These are phyloP conservation scores for Lithophane ornitopus DNA, from an alignment of 2,888 invertebrate genomes.

Conservation along the genomic window DNA sequence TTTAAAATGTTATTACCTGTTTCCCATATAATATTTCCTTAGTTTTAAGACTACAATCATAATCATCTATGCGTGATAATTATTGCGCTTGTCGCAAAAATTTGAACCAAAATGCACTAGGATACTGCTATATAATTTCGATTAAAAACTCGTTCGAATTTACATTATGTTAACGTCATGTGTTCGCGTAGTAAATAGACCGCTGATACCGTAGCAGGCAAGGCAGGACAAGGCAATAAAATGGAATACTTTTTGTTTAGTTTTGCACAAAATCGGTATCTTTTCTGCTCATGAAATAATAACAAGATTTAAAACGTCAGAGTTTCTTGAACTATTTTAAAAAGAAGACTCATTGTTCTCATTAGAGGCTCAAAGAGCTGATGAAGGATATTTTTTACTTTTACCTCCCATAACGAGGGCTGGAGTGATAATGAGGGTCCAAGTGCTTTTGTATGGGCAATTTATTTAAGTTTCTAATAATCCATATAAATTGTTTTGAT, in stretches of 20 bases:
- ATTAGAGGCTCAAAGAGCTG: constrained; percentile 52
- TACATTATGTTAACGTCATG: neutral
- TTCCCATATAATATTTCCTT: neutral
- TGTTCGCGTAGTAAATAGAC: no score
- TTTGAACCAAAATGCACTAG: no score
- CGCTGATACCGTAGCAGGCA: no score
- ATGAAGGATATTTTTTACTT: constrained; percentile 50
- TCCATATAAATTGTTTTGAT: constrained; percentile 32
- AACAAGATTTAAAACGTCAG: constrained; percentile 10
- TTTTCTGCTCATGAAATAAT: constrained; percentile 13
- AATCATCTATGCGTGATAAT: neutral
- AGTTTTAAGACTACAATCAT: neutral
- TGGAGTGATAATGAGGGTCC: constrained; percentile 57
- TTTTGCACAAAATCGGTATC: neutral
- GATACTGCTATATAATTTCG: neutral
- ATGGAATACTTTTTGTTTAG: neutral
- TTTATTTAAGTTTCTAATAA: constrained; percentile 43
- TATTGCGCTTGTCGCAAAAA: neutral
- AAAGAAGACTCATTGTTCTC: constrained; percentile 39
- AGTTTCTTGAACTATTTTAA: constrained; percentile 42
- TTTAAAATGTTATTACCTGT: neutral
- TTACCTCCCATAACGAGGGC: constrained; percentile 44
- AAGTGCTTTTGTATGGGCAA: constrained; percentile 43
- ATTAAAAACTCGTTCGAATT: neutral
- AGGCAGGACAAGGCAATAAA: neutral